Percentiles rank a stretch among this genome's conserved stretches.
Conservation (phyloP, 2,888 invertebrate genomes). For the Heliconius ethilla region DNA sequence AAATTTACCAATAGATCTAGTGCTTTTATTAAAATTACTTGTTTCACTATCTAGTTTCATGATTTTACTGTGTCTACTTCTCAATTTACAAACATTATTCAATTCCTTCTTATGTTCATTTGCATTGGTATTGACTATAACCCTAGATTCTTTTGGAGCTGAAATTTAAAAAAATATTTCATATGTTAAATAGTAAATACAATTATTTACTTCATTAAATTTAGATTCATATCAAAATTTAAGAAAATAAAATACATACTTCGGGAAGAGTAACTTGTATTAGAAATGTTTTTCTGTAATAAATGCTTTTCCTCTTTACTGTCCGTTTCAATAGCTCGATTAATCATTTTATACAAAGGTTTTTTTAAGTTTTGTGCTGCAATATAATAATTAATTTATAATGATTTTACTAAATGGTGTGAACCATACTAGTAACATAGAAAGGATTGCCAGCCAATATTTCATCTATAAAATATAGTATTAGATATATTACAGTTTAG, state of each 20-base stretch:
- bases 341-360: constrained; percentile 48
- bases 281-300: constrained; percentile 53
- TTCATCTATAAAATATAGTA: too few relatives aligned
- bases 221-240: neutral
- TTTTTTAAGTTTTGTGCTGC: constrained; percentile 55
- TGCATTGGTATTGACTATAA: constrained; percentile 56
- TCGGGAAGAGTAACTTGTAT: constrained; percentile 54
- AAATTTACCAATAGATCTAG: constrained; percentile 42
- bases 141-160: constrained; percentile 60
- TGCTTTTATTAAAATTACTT: constrained; percentile 50
- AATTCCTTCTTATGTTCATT: constrained; percentile 53
- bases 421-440: neutral
- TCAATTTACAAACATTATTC: constrained; percentile 49
- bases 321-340: constrained; percentile 52
- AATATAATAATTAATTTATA: constrained; percentile 28
- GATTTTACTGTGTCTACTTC: constrained; percentile 49
- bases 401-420: constrained; percentile 10
- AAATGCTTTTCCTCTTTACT: constrained; percentile 52
- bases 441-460: too few relatives aligned
- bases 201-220: neutral
- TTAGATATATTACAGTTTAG: too few relatives aligned
- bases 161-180: constrained; percentile 44
- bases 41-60: constrained; percentile 47
- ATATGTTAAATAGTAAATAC: neutral
- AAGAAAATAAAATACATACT: constrained; percentile 51